Percentiles rank a stretch among this genome's conserved stretches.
Conservation (phyloP, 2,113 vertebrate species). For the Hylia prasina region DNA sequence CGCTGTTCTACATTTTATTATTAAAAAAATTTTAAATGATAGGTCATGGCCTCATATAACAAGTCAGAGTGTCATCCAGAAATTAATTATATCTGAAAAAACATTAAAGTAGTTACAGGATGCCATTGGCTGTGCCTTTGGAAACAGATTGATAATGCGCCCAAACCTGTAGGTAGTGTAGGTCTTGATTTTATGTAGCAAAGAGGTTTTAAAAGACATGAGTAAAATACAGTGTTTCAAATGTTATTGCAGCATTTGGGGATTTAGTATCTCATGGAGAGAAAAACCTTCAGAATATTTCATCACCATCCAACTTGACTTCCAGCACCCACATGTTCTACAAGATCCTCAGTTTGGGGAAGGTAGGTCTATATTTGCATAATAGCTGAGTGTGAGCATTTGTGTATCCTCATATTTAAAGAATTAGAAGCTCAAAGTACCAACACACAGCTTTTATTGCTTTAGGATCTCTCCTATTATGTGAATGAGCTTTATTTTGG, state of each 20-base stretch:
- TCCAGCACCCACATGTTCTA: slow-evolving; percentile 38
- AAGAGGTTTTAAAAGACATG: background rate
- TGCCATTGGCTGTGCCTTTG: background rate
- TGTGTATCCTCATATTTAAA: background rate
- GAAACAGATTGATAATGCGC: background rate
- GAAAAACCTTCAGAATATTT: background rate
- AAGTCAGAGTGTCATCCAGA: background rate
- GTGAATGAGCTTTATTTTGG: background rate
- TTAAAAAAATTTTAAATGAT: background rate
- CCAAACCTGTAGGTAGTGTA: background rate
- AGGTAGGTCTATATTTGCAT: slow-evolving; percentile 57
- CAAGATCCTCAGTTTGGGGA: slow-evolving; percentile 54
- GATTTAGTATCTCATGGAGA: slow-evolving; percentile 22
- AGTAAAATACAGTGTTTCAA: background rate
- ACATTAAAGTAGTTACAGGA: background rate
- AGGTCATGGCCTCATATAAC: background rate
- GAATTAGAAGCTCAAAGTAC: background rate
- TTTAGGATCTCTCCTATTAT: background rate
- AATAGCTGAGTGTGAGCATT: background rate
- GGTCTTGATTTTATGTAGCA: background rate
- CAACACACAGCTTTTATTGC: background rate
- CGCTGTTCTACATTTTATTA: background rate
- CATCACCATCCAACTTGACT: slow-evolving; percentile 47
- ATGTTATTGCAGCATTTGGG: slow-evolving; percentile 9
- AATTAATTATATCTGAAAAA: background rate